Base-by-base conservation (phyloP, 2,113 vertebrate species). In the Salvelinus alpinus region DNA sequence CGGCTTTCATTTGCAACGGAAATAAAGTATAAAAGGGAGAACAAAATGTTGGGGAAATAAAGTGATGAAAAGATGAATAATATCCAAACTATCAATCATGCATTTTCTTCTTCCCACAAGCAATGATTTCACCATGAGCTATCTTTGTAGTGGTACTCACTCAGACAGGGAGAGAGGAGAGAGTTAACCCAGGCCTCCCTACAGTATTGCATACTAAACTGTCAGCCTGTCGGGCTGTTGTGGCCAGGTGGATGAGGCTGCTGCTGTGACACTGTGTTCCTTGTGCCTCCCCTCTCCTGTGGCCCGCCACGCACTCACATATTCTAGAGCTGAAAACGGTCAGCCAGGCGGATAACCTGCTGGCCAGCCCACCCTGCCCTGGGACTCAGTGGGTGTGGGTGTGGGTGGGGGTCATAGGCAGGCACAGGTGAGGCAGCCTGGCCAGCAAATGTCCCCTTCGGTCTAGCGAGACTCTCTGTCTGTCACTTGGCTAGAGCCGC, bases 261-360 rank as follows among this genome's bases (percentile, higher is more conserved):
- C 89, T 91, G 89, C 84, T 88, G 88, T 34, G 90, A 88, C 91
- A 88, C 87, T 89, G 83, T 89, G 87, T 89, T 87, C 88, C 90
- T 48, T 20, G 68, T 54, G 60, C 65, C 73, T 64, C 20, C 54
- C 59, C 81, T 73, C 90, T 92, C 90, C 90, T 82, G 86, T 85
- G 88, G 85, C 88, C 88, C 78, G 81, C 69, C 90, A 84, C 67
- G 87, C 88, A 90, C 80, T 91, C 88, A 87, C 86, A 88, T 87
- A 88, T 64, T 89, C 82, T 87, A 90, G 31, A 20, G 25, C 64
- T 83, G 88, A 86, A 86, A 72, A 85, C 86, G 88, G 79, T 87
- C 90, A 88, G 79, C 86, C 91, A 92, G 92, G 92, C 92, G 91
- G 77, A 85, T 93, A 93, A 94, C 92, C 86, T 84, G 73, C 85